Evolutionary conservation across 2,113 vertebrate genomes (phyloP).

Genomic region (Leptosomus discolor): DNA sequence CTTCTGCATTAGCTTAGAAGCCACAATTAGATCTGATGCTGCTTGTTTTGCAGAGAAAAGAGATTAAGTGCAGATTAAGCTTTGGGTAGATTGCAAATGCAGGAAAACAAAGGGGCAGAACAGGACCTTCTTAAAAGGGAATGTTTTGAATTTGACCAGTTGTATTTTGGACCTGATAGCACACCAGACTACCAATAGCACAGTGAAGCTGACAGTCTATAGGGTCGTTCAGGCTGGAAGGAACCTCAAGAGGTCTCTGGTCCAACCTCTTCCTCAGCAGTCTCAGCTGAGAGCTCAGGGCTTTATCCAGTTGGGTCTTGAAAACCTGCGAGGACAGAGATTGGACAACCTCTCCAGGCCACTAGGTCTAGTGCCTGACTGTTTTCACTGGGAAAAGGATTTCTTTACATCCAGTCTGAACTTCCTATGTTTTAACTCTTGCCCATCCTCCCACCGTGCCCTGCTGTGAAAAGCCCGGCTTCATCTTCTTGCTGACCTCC

Average conservation of each 20-base stretch:
- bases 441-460: background rate
- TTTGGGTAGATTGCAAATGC: background rate
- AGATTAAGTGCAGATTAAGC: slow-evolving; percentile 24
- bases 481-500: background rate
- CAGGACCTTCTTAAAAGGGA: background rate
- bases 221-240: background rate
- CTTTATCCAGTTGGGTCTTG: background rate
- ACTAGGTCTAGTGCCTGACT: background rate
- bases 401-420: background rate
- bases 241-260: background rate
- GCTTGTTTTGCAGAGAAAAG: slow-evolving; percentile 32
- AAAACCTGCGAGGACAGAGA: background rate
- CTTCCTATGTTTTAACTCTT: background rate
- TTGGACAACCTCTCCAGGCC: background rate
- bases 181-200: background rate
- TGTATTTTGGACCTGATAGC: background rate
- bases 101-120: background rate
- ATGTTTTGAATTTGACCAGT: background rate
- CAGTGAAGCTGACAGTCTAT: background rate
- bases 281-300: background rate
- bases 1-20: slow-evolving; percentile 27
- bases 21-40: slow-evolving; percentile 33
- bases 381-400: background rate
- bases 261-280: background rate
- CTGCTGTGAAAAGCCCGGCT: background rate